A percentile compares a stretch with the other conserved stretches of the same genome.
These are phyloP conservation scores for Cryptophagus acutangulus DNA, from an alignment of 2,888 invertebrate species.

Conservation along the genomic window DNA sequence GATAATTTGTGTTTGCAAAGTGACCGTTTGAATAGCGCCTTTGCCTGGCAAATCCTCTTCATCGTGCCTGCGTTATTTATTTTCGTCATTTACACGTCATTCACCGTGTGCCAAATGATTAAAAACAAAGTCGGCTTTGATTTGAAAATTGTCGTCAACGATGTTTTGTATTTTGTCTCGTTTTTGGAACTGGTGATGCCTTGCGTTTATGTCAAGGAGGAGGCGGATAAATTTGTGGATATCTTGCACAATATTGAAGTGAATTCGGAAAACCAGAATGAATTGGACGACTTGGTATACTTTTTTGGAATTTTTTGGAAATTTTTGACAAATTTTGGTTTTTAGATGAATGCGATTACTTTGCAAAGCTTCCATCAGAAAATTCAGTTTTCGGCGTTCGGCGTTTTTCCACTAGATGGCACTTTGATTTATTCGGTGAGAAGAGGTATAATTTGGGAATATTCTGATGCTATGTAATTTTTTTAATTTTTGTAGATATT, in stretches of 20 bases:
- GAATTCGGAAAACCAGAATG: constrained; percentile 8
- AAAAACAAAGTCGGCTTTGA: constrained; percentile 8
- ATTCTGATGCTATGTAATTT: constrained; percentile 4
- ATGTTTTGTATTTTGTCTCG: constrained; percentile 13
- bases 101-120: constrained; percentile 15
- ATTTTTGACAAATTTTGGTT: constrained; percentile 10
- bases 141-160: constrained; percentile 10
- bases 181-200: constrained; percentile 20
- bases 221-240: constrained; percentile 16
- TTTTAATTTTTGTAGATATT: constrained; percentile 22
- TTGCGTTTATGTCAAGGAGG: constrained; percentile 14
- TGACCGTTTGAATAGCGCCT: constrained; percentile 13
- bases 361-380: constrained; percentile 23
- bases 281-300: constrained; percentile 15
- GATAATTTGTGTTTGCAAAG: constrained; percentile 15
- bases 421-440: constrained; percentile 22
- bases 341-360: constrained; percentile 19
- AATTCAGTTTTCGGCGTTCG: constrained; percentile 23
- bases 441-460: not conserved
- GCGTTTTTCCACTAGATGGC: constrained; percentile 22
- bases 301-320: not conserved
- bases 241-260: constrained; percentile 16
- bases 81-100: constrained; percentile 18
- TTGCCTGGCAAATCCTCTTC: constrained; percentile 19
- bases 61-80: constrained; percentile 18